Evolutionary conservation across 2,888 invertebrate genomes (phyloP), one percentile per base, ranked within the genome.

Genomic region (Drosophila recens): DNA sequence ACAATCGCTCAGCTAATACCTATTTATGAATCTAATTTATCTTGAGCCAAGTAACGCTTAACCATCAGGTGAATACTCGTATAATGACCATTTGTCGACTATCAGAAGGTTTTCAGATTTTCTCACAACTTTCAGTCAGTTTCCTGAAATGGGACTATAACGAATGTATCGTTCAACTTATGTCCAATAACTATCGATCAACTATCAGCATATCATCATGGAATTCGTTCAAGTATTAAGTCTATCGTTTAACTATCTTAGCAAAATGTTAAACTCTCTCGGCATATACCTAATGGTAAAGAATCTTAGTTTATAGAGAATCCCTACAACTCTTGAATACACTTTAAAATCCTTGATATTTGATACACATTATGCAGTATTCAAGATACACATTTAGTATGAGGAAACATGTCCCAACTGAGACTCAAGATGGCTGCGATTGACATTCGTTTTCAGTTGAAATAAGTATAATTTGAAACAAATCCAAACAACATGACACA

Each of bases 401-500:
- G 49, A 20, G 23, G 23, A 52, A 36, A 2, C 51, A 36, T 52
- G n/a, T 45, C 45, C 45, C 23, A 45, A 23, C 45, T 27, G 23
- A 27, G 45, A 23, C 8, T 3, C 4, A 30, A 30, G 3, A 40
- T 23, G 40, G 53, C 15, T 53, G 36, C 52, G 23, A 23, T 20
- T 43, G 52, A 5, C 4, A 23, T 23, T 38, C 3, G 15, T 15
- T 15, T 15, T 40, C 27, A 15, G 23, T 38, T 5, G n/a, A 36
- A 9, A 20, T 36, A n/a, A 9, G 15, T 45, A 43, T 53, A 53
- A 38, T 53, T 40, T 9, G 38, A 52, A 38, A 52, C n/a, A n/a
- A 38, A 34, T 15, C 36, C 27, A 27, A 58, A 40, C 17, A 17
- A 38, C 38, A 48, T 38, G 38, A 27, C 48, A 40, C 15, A 27